Evolutionary conservation across 2,888 invertebrate species (phyloP).

Genomic region (Elegia similella): DNA sequence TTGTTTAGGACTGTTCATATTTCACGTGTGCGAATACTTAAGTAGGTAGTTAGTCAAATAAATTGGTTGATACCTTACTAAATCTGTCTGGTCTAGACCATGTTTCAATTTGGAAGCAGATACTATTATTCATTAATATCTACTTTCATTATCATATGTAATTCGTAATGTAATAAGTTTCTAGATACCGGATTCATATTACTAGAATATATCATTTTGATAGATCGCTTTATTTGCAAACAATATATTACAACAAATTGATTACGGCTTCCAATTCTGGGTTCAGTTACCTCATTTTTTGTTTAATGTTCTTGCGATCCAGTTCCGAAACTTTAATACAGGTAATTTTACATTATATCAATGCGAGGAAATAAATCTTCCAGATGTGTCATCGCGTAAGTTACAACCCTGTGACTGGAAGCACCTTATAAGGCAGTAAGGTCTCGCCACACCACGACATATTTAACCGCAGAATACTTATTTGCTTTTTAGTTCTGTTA

Average conservation of each 20-base stretch:
- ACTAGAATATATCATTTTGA: slow-evolving; percentile 5
- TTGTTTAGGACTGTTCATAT: neutral
- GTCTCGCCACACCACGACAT: too few relatives aligned
- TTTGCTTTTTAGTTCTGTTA: too few relatives aligned
- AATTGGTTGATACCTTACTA: neutral
- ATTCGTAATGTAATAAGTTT: neutral
- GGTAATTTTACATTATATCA: neutral
- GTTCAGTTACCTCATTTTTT: neutral
- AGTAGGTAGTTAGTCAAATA: neutral
- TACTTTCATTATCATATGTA: neutral
- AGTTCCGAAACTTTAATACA: neutral
- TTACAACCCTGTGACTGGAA: slow-evolving; percentile 19
- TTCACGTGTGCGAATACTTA: neutral
- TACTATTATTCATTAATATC: slow-evolving; percentile 1
- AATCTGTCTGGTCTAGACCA: slow-evolving; percentile 2
- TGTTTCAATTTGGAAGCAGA: neutral
- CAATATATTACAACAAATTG: slow-evolving; percentile 2
- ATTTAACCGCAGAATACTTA: too few relatives aligned
- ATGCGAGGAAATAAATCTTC: neutral
- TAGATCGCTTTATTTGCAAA: slow-evolving; percentile 3
- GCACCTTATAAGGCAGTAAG: too few relatives aligned
- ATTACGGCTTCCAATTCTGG: neutral
- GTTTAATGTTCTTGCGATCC: neutral
- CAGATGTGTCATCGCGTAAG: slow-evolving; percentile 1
- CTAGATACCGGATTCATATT: neutral